phyloP scores from a whole-genome alignment of 2,113 vertebrate species.

The Aspidoscelis tigris region DNA sequence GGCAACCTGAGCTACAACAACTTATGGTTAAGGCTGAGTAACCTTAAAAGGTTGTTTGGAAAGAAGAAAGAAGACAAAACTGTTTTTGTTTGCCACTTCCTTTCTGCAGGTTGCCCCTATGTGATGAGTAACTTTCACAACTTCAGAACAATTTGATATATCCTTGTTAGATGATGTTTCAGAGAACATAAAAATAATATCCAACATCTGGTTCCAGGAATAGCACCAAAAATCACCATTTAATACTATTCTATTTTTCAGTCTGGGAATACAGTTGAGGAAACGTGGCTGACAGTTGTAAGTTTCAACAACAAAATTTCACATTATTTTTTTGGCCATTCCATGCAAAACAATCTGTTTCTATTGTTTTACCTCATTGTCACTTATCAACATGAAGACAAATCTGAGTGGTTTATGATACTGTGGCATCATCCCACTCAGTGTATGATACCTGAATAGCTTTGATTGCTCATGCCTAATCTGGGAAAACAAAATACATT shows the following conservation, averaged over 20 bases:
- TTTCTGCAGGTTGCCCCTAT: too few species aligned
- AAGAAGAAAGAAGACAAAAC: too few species aligned
- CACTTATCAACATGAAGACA: too few species aligned
- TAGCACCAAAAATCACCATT: neutral
- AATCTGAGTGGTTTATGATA: slow-evolving; percentile 1
- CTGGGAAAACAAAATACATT: neutral
- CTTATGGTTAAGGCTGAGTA: neutral
- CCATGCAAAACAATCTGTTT: neutral
- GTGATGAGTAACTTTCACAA: neutral
- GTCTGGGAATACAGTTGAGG: neutral
- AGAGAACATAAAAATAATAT: neutral
- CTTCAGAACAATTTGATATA: too few species aligned
- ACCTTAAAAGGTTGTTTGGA: neutral
- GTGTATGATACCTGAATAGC: neutral
- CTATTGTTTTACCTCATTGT: too few species aligned
- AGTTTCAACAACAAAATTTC: neutral
- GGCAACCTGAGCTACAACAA: neutral
- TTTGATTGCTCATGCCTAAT: neutral
- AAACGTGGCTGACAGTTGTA: neutral
- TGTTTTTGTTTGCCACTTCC: neutral
- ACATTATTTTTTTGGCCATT: neutral
- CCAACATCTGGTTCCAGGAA: neutral
- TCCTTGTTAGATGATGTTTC: neutral
- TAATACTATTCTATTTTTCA: neutral
- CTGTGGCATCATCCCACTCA: neutral